These are phyloP conservation scores for Amiota minor DNA, from an alignment of 2,888 invertebrate genomes.

Conservation along the genomic window DNA sequence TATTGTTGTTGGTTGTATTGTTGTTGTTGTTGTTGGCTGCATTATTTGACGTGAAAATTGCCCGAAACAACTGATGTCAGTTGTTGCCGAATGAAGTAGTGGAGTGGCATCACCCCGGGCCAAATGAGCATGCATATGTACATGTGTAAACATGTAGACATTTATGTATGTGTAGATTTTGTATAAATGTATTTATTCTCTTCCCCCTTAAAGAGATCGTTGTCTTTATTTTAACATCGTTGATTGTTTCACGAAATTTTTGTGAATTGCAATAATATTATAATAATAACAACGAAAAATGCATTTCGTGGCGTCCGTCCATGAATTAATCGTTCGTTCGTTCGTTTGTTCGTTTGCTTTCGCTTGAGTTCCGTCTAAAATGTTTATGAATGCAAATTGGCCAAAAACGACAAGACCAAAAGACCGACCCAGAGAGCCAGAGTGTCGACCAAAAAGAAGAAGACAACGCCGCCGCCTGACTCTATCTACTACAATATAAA, in stretches of 20 bases:
- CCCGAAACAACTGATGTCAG: conserved; percentile 21
- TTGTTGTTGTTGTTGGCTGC: not conserved
- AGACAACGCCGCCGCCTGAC: too few relatives aligned
- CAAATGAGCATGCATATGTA: not conserved
- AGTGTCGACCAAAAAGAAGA: too few relatives aligned
- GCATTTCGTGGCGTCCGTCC: not conserved
- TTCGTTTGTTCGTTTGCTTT: too few relatives aligned
- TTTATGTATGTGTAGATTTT: conserved; percentile 1
- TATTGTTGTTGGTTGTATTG: too few relatives aligned
- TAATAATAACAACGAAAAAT: not conserved
- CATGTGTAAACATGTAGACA: not conserved
- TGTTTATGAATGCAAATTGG: conserved; percentile 67
- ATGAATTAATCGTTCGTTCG: conserved; percentile 4
- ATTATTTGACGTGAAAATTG: conserved; percentile 21
- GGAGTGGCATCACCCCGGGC: conserved; percentile 1
- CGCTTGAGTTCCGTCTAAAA: conserved; percentile 33
- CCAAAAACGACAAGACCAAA: conserved; percentile 49
- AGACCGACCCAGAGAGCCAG: too few relatives aligned
- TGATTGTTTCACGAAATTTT: conserved; percentile 1
- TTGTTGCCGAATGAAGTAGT: conserved; percentile 1
- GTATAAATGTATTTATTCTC: conserved; percentile 4
- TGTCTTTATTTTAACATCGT: not conserved
- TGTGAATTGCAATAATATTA: conserved; percentile 2
- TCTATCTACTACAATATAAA: too few relatives aligned
- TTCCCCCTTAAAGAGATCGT: not conserved